Base-by-base conservation (phyloP, 92 coral and sea anemone genomes). In the Scolanthus callimorphus region DNA sequence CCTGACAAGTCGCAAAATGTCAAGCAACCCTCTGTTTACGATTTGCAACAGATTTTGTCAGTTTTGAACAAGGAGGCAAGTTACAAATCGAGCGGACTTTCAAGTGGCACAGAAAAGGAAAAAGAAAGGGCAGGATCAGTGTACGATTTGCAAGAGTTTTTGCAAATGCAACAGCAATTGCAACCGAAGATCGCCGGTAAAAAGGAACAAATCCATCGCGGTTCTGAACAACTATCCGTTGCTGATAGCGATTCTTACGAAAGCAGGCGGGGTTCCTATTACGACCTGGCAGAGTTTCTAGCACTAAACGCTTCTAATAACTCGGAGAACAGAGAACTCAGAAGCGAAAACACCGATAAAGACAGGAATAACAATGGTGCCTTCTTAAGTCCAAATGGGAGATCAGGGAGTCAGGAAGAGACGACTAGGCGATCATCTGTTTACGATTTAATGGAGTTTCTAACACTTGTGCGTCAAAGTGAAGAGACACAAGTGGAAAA, bases 401-500 rank as follows among this genome's bases (percentile, higher is more conserved):
- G 39, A 10, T 22, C 29, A 0, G 51, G 25, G 8, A 54, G 39
- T 12, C 29, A 2, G 3, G 60, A 59, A 11, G 15, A 73, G 1
- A 75, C 67, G 27, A 12, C 46, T 1, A 49, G 95, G 17, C 69
- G 85, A 4, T 27, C 85, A 0, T 86, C 95, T 9, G 76, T 64
- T 11, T 86, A 86, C 26, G 85, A 86, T 41, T 67, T 86, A 6
- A 63, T 77, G 67, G 89, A 86, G 73, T 86, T 86, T 37, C 52
- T 86, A 41, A 80, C 95, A 1, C 70, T 81, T 30, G 51, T 63
- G 39, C 65, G 75, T 22, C 64, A 68, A 56, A 68, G 4, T 19
- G 55, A 25, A 31, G 71, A 67, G 54, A 17, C 12, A 10, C 12
- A 17, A 25, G 23, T 38, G 21, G 50, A 26, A 13, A 12, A 12